These are phyloP conservation scores for pig (Sus scrofa) DNA, from an alignment of 2,113 vertebrate genomes.

Conservation along the genomic window T2T-Sscrofa CM000819.6:71374501-71375000, in stretches of 20 bases:
- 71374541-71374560: not conserved
- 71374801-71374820: not conserved
- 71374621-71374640: not conserved
- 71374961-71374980: not conserved
- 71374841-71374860: not conserved
- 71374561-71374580: not conserved
- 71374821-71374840: not conserved
- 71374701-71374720: slow-evolving; percentile 65
- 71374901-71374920: not conserved
- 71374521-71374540: not conserved
- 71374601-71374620: not conserved
- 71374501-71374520: not conserved
- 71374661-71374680: slow-evolving; percentile 29
- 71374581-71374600: not conserved
- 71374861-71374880: not conserved
- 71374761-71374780: not conserved
- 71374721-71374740: slow-evolving; percentile 37
- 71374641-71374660: slow-evolving; percentile 46
- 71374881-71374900: not conserved
- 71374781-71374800: slow-evolving; percentile 6
- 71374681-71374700: slow-evolving; percentile 34
- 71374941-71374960: not conserved
- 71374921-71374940: not conserved
- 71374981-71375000: not conserved
- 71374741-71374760: not conserved